phyloP scores from a whole-genome alignment of 2,113 vertebrate genomes.

The Maccullochella peelii region DNA sequence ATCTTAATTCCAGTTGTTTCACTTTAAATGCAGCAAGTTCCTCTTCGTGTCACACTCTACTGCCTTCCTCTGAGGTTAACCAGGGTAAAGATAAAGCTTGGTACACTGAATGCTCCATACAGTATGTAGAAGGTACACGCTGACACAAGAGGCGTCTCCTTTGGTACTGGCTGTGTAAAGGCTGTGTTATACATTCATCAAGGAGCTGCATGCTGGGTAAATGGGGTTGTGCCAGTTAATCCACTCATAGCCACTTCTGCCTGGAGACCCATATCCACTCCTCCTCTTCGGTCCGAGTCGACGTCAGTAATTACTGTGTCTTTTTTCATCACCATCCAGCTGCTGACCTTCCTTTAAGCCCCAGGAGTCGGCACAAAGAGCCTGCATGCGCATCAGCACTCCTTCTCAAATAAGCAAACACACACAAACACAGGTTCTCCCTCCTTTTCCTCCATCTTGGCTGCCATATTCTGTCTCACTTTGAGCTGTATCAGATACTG shows the following conservation, averaged over 20 bases:
- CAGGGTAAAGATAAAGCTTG: conserved; percentile 44
- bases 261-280: conserved; percentile 33
- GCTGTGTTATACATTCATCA: conserved; percentile 46
- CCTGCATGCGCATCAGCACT: background rate
- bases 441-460: conserved; percentile 9
- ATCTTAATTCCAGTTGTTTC: conserved; percentile 17
- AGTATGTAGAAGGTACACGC: conserved; percentile 73
- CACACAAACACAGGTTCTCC: conserved; percentile 16
- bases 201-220: conserved; percentile 5
- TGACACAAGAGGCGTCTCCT: conserved; percentile 42
- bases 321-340: conserved; percentile 61
- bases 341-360: conserved; percentile 56
- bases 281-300: background rate
- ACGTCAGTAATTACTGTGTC: conserved; percentile 44
- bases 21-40: conserved; percentile 17
- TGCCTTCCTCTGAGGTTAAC: conserved; percentile 39
- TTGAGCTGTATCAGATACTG: conserved; percentile 4
- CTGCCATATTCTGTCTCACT: conserved; percentile 17
- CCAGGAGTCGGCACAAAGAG: conserved; percentile 26
- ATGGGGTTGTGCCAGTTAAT: conserved; percentile 29
- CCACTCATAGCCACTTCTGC: conserved; percentile 13
- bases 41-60: background rate
- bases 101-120: conserved; percentile 67
- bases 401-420: conserved; percentile 40
- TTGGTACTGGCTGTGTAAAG: conserved; percentile 47